A percentile compares a stretch with the other conserved stretches of the same genome.
Evolutionary conservation across 2,888 invertebrate genomes (phyloP).

Genomic region (Tipula confusa): DNA sequence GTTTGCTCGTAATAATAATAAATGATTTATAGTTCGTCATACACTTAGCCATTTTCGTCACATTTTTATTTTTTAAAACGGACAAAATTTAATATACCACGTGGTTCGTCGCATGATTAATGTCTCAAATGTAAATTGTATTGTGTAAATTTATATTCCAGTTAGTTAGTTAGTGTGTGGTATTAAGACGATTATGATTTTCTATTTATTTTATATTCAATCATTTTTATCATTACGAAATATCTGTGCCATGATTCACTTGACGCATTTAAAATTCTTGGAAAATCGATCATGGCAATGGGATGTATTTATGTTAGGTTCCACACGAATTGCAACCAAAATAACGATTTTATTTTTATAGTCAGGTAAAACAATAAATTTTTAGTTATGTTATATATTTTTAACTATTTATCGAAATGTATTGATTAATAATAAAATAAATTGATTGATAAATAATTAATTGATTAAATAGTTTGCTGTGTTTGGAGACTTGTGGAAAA

Average conservation of each 20-base stretch:
- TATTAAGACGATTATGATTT: neutral
- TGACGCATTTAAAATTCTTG: neutral
- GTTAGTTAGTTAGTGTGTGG: neutral
- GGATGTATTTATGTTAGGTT: neutral
- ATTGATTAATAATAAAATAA: no score
- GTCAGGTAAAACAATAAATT: neutral
- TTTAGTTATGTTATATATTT: neutral
- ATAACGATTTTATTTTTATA: neutral
- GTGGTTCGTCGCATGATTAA: neutral
- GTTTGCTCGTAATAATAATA: neutral
- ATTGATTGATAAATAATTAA: neutral
- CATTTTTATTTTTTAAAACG: neutral
- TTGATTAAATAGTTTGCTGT: no score
- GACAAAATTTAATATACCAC: neutral
- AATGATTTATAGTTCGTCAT: conserved; percentile 1
- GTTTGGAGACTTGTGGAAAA: neutral
- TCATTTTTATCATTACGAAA: neutral
- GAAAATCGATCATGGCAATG: neutral
- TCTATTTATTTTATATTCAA: neutral
- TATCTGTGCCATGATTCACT: neutral
- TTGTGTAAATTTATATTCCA: neutral
- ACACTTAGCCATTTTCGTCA: neutral
- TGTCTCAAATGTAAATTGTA: neutral
- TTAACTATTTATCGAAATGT: neutral
- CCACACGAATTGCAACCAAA: neutral